Base-by-base conservation (phyloP, 2,888 invertebrate species). In the Lypha dubia region DNA sequence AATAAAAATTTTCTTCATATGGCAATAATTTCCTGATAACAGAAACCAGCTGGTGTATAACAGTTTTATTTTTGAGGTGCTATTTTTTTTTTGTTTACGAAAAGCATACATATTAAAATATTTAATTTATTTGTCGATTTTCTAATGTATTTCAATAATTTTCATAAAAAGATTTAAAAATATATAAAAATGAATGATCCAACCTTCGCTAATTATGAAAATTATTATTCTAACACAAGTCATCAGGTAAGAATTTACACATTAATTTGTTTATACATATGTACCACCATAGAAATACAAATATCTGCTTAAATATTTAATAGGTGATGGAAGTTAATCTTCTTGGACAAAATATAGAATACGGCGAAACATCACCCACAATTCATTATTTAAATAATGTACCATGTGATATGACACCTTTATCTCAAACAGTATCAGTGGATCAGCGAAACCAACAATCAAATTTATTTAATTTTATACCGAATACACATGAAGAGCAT, bases 121-220 rank as follows among this genome's bases (percentile, higher is more conserved):
- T 8, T 65, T 13, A n/a, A 28, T 70, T 28, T 68, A 44, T 73
- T 58, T 60, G 53, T 11, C 46, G 17, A 35, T 51, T 68, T 51
- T 15, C 35, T 58, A 20, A 53, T 56, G 44, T 56, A 22, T 62
- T 38, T 32, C 20, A n/a, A n/a, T n/a, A 51, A n/a, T 20, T 35
- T 22, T 32, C 8, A n/a, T 51, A 24, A 83, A 60, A 62, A 13
- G 17, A 8, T 3, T 58, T 41, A 15, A 62, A 65, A 28, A 17
- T 20, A 32, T 58, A 58, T 49, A 41, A 49, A 60, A 88, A 90
- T 90, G 91, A 91, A 89, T 87, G 91, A 91, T 85, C 88, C 88
- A 49, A 86, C 88, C 84, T 86, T 90, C 81, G 84, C 88, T 20
- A 88, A 79, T 79, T 88, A 87, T 53, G 89, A 89, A 60, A 90